phyloP scores from a whole-genome alignment of 2,888 invertebrate species.

The Diarsia brunnea region DNA sequence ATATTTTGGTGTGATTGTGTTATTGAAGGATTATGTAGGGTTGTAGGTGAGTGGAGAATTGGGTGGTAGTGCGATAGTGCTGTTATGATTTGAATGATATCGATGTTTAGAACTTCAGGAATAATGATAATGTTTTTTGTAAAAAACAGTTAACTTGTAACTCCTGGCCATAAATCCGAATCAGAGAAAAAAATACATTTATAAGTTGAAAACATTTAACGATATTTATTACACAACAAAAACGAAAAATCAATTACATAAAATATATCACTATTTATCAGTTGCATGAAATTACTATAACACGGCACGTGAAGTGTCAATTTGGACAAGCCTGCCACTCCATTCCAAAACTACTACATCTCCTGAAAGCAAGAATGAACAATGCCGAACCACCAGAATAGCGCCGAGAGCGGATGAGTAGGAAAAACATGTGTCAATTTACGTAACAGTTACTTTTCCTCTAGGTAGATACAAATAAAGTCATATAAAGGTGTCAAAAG shows the following conservation, averaged over 20 bases:
- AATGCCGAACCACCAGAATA: too few species aligned
- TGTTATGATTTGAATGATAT: neutral
- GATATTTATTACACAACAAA: neutral
- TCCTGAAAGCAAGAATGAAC: too few species aligned
- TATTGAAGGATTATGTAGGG: conserved; percentile 4
- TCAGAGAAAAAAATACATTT: neutral
- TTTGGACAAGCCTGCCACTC: too few species aligned
- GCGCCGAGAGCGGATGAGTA: too few species aligned
- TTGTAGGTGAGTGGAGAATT: conserved; percentile 10
- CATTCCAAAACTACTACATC: too few species aligned
- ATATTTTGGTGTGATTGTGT: conserved; percentile 28
- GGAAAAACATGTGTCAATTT: too few species aligned
- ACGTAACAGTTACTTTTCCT: too few species aligned
- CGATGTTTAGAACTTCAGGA: too few species aligned
- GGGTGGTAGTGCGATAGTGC: conserved; percentile 1
- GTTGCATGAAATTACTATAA: neutral
- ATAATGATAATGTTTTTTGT: neutral
- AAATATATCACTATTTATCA: neutral
- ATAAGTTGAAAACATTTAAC: neutral
- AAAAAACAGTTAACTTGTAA: too few species aligned
- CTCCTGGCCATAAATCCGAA: neutral
- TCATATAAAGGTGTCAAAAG: neutral
- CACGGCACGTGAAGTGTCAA: too few species aligned
- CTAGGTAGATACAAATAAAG: neutral
- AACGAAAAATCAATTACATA: neutral